Evolutionary conservation across 2,113 vertebrate species (phyloP).

Genomic region (Fregetta grallaria): DNA sequence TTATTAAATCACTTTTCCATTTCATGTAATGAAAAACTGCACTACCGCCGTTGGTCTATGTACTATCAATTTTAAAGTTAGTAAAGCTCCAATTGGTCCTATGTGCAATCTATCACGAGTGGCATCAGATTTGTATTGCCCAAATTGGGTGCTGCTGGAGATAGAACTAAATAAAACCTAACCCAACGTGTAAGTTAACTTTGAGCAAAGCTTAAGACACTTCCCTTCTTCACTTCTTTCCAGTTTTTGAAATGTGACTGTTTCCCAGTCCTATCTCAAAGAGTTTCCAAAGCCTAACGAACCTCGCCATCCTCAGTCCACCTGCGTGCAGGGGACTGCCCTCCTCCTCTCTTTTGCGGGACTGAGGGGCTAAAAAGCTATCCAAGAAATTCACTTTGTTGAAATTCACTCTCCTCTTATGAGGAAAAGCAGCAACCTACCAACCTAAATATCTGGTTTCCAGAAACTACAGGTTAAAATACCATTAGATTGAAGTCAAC

Average conservation of each 20-base stretch:
- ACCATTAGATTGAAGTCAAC: constrained; percentile 17
- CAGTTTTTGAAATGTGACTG: not conserved
- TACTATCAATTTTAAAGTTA: constrained; percentile 81
- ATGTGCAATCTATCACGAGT: constrained; percentile 79
- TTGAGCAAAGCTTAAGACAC: constrained; percentile 2
- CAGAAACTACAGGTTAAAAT: constrained; percentile 25
- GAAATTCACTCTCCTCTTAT: not conserved
- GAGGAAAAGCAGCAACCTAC: not conserved
- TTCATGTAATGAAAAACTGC: constrained; percentile 87
- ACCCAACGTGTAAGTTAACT: not conserved
- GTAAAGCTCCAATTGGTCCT: constrained; percentile 83
- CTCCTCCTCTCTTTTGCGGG: not conserved
- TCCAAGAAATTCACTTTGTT: not conserved
- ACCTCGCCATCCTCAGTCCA: not conserved
- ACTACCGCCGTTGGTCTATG: constrained; percentile 77
- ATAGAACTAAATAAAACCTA: constrained; percentile 36
- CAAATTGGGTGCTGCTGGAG: constrained; percentile 37
- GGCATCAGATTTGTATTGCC: constrained; percentile 78
- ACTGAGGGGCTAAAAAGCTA: not conserved
- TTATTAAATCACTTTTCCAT: constrained; percentile 86
- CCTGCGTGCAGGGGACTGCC: fast-evolving
- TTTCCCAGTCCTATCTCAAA: not conserved
- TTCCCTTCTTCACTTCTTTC: not conserved
- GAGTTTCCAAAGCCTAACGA: not conserved
- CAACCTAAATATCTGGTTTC: not conserved